Conservation (phyloP, 2,113 vertebrate species). For the Geococcyx californianus region DNA sequence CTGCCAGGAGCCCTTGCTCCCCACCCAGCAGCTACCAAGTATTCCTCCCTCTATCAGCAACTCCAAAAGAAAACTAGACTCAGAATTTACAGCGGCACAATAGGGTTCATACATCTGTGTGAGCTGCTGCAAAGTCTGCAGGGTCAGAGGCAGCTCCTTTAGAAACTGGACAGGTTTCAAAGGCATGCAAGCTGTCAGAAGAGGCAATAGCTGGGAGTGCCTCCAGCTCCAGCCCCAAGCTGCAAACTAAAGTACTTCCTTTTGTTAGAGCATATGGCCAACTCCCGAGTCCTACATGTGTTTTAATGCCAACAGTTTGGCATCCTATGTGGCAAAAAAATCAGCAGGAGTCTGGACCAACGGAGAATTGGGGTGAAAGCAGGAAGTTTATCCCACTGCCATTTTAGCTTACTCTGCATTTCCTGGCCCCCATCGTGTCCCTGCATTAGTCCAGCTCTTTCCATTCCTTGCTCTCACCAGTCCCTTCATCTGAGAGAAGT, state of each 20-base stretch:
- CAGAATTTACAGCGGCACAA: fast-evolving
- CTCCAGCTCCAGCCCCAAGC: constrained; percentile 27
- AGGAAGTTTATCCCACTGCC: neutral
- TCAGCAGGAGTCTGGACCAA: constrained; percentile 26
- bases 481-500: neutral
- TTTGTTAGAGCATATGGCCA: constrained; percentile 44
- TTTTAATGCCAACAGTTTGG: constrained; percentile 48
- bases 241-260: constrained; percentile 15
- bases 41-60: neutral
- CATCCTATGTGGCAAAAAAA: neutral
- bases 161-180: neutral
- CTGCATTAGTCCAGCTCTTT: neutral
- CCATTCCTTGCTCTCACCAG: neutral
- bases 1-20: neutral
- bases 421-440: neutral
- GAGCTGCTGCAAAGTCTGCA: fast-evolving
- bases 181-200: neutral
- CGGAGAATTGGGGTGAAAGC: neutral
- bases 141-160: neutral
- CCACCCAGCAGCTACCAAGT: neutral
- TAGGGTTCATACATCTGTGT: fast-evolving
- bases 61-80: neutral
- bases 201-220: neutral
- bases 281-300: neutral
- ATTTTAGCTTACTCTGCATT: neutral